Evolutionary conservation across 1,140 invertebrate species (phyloP).

Genomic region (Drosophila chauvacae): DNA sequence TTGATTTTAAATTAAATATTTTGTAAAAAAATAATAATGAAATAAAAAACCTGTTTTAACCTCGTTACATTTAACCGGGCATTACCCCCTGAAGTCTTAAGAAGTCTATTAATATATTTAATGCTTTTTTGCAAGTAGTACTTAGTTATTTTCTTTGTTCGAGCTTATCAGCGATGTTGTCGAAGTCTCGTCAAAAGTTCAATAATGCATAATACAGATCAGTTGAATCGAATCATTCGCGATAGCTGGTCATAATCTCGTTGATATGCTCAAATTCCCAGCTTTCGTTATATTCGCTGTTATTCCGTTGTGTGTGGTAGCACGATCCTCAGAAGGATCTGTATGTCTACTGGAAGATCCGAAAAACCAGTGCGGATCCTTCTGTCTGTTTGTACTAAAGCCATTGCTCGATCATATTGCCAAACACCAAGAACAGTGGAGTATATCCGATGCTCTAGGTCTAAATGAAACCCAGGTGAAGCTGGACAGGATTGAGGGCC

Average conservation of each 20-base stretch:
- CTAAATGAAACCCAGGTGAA: constrained; percentile 1
- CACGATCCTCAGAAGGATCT: not conserved
- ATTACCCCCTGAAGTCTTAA: too few species aligned
- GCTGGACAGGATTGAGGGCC: not conserved
- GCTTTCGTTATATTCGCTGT: not conserved
- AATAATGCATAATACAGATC: not conserved
- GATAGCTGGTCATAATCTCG: not conserved
- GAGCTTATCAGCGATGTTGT: not conserved
- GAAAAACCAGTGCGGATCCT: constrained; percentile 7
- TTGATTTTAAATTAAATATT: too few species aligned
- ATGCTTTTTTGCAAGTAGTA: too few species aligned
- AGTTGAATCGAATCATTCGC: not conserved
- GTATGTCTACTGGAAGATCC: constrained; percentile 6
- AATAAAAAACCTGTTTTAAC: too few species aligned
- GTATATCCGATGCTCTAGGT: not conserved
- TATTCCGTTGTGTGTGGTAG: not conserved
- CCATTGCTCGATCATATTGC: not conserved
- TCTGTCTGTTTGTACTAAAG: not conserved
- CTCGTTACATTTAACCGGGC: too few species aligned
- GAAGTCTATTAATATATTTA: too few species aligned
- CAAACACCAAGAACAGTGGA: constrained; percentile 2
- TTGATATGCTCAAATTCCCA: not conserved
- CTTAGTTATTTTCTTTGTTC: too few species aligned
- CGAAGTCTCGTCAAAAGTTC: not conserved
- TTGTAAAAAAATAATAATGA: too few species aligned